A percentile compares a stretch with the other conserved stretches of the same genome.
Evolutionary conservation across 30 jellyfish, hydroid and myxozoan genomes (phyloP).

Genomic region (Cassiopea xamachana): DNA sequence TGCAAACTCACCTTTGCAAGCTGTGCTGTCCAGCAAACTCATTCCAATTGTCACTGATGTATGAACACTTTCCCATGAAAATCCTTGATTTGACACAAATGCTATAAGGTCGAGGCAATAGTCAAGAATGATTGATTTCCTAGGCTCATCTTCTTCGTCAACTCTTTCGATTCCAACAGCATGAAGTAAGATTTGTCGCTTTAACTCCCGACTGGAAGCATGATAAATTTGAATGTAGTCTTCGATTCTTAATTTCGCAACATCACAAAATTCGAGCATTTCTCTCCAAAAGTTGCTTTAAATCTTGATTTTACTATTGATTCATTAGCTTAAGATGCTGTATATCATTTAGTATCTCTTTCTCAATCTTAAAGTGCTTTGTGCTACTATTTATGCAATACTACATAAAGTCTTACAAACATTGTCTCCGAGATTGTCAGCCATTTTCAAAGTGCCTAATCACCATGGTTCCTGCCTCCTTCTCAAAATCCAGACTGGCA

Average conservation of each 20-base stretch:
- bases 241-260: background rate
- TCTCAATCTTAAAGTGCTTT: background rate
- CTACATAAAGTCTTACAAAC: no score
- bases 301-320: background rate
- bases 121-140: conserved; percentile 24
- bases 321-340: background rate
- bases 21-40: conserved; percentile 18
- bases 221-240: background rate
- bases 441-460: background rate
- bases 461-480: conserved; percentile 29
- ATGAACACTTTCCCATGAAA: conserved; percentile 34
- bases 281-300: background rate
- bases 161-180: conserved; percentile 9
- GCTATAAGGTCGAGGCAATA: conserved; percentile 31
- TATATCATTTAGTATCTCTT: background rate
- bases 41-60: conserved; percentile 9
- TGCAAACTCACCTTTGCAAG: conserved; percentile 33
- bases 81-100: conserved; percentile 43
- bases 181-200: background rate
- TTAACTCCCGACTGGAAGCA: background rate
- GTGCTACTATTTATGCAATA: no score
- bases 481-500: background rate
- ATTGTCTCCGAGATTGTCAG: background rate
- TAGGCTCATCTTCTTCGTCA: conserved; percentile 44
- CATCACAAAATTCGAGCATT: conserved; percentile 11